Evolutionary conservation across 2,888 invertebrate species (phyloP).

Genomic region (Alloscopus bannaensis): DNA sequence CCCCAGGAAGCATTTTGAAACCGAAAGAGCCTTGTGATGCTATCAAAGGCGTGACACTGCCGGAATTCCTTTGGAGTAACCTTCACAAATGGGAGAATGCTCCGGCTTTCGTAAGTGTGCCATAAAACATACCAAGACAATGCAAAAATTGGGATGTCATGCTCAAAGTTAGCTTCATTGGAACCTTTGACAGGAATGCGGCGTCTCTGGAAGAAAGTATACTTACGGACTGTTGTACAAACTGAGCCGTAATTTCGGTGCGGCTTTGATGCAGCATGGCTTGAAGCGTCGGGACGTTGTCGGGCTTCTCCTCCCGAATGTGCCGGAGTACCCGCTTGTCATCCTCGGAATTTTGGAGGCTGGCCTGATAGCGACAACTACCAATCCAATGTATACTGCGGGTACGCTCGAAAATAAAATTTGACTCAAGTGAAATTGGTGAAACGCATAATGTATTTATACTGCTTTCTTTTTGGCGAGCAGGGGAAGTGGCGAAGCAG

Average conservation of each 20-base stretch:
- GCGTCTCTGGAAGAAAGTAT: slow-evolving; percentile 63
- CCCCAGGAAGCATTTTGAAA: neutral
- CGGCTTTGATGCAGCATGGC: slow-evolving; percentile 63
- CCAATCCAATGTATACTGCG: slow-evolving; percentile 73
- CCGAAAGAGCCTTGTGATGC: slow-evolving; percentile 40
- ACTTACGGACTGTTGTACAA: slow-evolving; percentile 57
- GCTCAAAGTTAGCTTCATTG: neutral
- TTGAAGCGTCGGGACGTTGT: slow-evolving; percentile 68
- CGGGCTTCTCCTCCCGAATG: slow-evolving; percentile 72
- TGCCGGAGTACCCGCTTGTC: slow-evolving; percentile 70
- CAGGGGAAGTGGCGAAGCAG: slow-evolving; percentile 85
- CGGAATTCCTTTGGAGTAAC: slow-evolving; percentile 68
- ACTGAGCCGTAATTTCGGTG: slow-evolving; percentile 70
- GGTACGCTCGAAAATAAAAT: too few species aligned
- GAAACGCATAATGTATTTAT: too few species aligned
- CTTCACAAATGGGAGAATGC: slow-evolving; percentile 65
- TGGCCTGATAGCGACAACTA: slow-evolving; percentile 71
- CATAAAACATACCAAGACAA: neutral
- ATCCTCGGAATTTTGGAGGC: slow-evolving; percentile 65
- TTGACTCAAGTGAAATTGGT: too few species aligned
- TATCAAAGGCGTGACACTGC: slow-evolving; percentile 60
- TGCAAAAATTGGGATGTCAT: neutral
- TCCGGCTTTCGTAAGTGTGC: slow-evolving; percentile 67
- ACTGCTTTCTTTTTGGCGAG: too few species aligned
- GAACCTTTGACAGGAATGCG: slow-evolving; percentile 65